Conservation (phyloP, 2,113 vertebrate species). For the Glareola pratincola region DNA sequence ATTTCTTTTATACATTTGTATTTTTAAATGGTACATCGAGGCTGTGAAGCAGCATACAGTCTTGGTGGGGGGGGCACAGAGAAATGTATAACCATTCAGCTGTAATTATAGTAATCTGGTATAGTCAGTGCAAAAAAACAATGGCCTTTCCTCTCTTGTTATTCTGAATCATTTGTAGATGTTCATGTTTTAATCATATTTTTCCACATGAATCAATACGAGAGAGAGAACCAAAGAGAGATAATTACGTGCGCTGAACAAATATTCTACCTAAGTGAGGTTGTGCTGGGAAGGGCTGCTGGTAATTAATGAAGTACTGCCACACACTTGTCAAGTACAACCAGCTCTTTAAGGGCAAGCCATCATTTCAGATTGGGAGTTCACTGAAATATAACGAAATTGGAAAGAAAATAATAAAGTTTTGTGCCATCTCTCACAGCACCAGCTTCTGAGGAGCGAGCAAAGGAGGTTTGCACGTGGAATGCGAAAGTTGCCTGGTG, state of each 20-base stretch:
- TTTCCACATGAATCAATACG: slow-evolving; percentile 40
- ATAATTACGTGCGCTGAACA: slow-evolving; percentile 61
- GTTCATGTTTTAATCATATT: slow-evolving; percentile 67
- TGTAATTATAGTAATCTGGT: slow-evolving; percentile 59
- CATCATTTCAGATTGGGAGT: slow-evolving; percentile 46
- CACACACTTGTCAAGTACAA: slow-evolving; percentile 57
- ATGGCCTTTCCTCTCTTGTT: slow-evolving; percentile 50
- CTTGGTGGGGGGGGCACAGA: not conserved
- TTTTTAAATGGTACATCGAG: not conserved
- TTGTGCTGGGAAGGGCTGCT: slow-evolving; percentile 24
- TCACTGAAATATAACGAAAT: slow-evolving; percentile 14
- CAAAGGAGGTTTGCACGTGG: not conserved
- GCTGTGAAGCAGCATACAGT: not conserved
- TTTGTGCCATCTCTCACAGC: not conserved
- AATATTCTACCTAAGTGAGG: slow-evolving; percentile 56
- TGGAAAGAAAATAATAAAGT: slow-evolving; percentile 43
- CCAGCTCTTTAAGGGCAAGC: slow-evolving; percentile 45
- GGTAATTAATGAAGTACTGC: slow-evolving; percentile 63
- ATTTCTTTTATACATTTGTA: slow-evolving; percentile 6
- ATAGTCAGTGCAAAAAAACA: slow-evolving; percentile 46
- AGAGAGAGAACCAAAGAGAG: slow-evolving; percentile 50
- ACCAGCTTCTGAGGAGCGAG: not conserved
- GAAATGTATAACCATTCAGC: slow-evolving; percentile 12
- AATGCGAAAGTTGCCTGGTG: not conserved
- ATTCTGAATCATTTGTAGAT: slow-evolving; percentile 37